Evolutionary conservation across 1,140 invertebrate species (phyloP), one percentile per base, ranked within the genome.

Genomic region (Drosophila setifemur): DNA sequence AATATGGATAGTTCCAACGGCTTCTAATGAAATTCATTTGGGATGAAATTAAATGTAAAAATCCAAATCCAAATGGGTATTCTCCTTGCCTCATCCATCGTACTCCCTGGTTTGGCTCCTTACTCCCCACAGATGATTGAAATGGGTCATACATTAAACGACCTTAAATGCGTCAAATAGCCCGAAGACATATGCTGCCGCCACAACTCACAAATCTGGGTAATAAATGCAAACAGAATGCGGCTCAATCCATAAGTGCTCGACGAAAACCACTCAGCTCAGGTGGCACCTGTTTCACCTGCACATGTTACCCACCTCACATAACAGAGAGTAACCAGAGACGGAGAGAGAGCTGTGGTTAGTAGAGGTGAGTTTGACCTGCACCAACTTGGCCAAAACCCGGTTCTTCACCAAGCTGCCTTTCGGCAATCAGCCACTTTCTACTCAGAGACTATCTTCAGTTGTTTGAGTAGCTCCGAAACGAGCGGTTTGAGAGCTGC

Each of bases 131-230:
- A 12, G 11, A 29, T 52, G 14, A 58, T 58, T 70, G 74, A 83
- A 85, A 85, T 83, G 74, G 78, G 78, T 83, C 78, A 83, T 53
- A 73, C 73, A 31, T 48, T 42, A 53, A 85, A 29, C 70, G 58
- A 70, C 37, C 44, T 66, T 70, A 85, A 85, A 83, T 79, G 74
- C 85, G 78, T 85, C 78, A 83, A 85, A 85, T 85, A 29, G 78
- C 79, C 78, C 53, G 58, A 40, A 57, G 79, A 57, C 67, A 68
- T n/a, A 28, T 14, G 31, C 14, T 35, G 66, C 50, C 55, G 66
- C 73, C 79, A 78, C 78, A 60, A 69, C 28, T n/a, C 61, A 29
- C 48, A 50, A 50, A 16, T 4, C 50, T 31, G 57, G 60, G 57
- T 47, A 68, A 69, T 57, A 68, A 69, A 67, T 21, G 64, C 33